Conservation (phyloP, 2,797 vertebrate genomes). For the Tangara arthus region DNA sequence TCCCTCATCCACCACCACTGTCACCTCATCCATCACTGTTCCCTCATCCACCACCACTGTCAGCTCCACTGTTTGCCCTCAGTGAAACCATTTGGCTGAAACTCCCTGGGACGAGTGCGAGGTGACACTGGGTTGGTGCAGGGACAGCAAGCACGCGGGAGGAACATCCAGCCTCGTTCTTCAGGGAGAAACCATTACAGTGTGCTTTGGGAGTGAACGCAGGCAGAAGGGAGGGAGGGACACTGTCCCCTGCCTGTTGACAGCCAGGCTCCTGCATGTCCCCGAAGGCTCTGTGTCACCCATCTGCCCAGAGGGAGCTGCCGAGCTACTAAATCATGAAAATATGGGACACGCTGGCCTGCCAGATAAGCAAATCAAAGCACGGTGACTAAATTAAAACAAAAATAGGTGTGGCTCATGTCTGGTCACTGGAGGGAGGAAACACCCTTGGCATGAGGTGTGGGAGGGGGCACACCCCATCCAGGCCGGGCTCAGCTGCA, state of each 20-base stretch:
- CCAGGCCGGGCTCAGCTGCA: background rate
- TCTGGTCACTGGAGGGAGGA: background rate
- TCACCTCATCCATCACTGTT: background rate
- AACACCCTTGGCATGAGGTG: background rate
- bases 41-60: background rate
- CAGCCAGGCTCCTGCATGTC: background rate
- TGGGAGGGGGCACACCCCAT: background rate
- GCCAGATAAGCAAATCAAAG: constrained; percentile 30
- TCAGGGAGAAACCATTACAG: background rate
- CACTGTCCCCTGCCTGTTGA: background rate
- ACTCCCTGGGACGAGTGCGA: background rate
- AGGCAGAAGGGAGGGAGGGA: background rate
- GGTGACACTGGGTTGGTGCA: background rate
- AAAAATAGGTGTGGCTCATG: background rate
- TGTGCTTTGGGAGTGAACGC: fast-evolving
- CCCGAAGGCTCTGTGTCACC: background rate
- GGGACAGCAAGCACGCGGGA: fast-evolving
- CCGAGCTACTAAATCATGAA: background rate
- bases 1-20: background rate
- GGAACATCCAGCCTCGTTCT: background rate
- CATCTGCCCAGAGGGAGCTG: background rate
- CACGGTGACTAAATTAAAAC: background rate
- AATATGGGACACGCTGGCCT: background rate
- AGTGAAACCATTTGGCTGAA: background rate
- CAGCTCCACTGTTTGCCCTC: background rate